Evolutionary conservation across 53 echinoderm and acorn worm species (phyloP).

Genomic region (Antedon mediterranea): DNA sequence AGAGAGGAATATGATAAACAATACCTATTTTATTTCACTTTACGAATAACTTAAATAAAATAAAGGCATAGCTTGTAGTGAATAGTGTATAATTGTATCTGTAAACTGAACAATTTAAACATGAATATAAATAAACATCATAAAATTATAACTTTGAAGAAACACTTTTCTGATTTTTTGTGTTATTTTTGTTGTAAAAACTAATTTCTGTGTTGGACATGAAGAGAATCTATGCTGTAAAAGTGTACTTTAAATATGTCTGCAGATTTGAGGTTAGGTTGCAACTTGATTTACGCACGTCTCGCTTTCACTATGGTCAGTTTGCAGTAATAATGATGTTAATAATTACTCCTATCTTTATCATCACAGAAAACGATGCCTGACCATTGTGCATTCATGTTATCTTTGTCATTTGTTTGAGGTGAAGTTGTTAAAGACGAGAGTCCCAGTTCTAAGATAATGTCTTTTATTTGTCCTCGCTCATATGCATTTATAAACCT

Average conservation of each 20-base stretch:
- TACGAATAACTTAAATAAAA: no score
- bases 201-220: no score
- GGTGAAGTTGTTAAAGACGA: neutral
- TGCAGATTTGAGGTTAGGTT: neutral
- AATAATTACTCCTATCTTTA: neutral
- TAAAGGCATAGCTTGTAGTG: no score
- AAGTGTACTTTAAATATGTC: neutral
- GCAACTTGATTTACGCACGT: neutral
- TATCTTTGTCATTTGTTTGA: neutral
- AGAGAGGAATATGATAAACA: no score
- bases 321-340: neutral
- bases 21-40: no score
- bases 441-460: neutral
- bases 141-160: no score
- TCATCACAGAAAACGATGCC: neutral
- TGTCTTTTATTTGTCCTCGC: neutral
- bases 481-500: neutral
- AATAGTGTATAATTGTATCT: no score
- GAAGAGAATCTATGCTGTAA: neutral
- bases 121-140: no score
- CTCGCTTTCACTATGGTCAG: neutral
- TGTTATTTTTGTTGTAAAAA: no score
- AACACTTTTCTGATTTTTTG: no score
- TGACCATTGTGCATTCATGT: neutral
- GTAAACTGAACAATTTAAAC: no score